A percentile compares a stretch with the other conserved stretches of the same genome.
Conservation (phyloP, 2,888 invertebrate genomes). For the Dicycla oo region DNA sequence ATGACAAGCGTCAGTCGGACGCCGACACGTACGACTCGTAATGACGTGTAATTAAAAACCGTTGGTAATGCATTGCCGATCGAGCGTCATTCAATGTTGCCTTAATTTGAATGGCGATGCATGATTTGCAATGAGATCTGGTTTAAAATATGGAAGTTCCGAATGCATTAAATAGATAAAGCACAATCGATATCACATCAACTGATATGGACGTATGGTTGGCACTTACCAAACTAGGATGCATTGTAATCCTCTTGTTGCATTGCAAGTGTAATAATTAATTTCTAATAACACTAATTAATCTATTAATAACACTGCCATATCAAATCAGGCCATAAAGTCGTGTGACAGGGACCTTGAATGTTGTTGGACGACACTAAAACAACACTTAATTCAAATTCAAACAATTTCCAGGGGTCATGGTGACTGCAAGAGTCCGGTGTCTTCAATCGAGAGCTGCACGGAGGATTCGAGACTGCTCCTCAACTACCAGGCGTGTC, state of each 20-base stretch:
- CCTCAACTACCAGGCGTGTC: constrained; percentile 98
- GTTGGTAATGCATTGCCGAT: constrained; percentile 38
- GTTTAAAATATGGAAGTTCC: not conserved
- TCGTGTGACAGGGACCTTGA: not conserved
- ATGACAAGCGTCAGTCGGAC: constrained; percentile 40
- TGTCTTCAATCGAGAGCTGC: constrained; percentile 98
- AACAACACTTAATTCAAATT: constrained; percentile 5
- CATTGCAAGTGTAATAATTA: too few relatives aligned
- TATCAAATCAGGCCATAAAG: not conserved
- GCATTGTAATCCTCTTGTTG: not conserved
- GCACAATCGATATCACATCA: not conserved
- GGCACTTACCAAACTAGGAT: not conserved
- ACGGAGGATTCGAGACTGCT: constrained; percentile 97
- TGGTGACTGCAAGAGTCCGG: constrained; percentile 96
- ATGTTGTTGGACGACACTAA: not conserved
- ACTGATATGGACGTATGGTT: not conserved
- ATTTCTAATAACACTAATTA: not conserved
- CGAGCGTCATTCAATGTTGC: constrained; percentile 31
- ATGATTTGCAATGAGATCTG: constrained; percentile 26
- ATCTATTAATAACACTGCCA: not conserved
- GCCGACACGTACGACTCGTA: constrained; percentile 9
- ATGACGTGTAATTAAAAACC: constrained; percentile 54
- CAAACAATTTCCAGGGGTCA: constrained; percentile 91
- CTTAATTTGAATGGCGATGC: constrained; percentile 30
- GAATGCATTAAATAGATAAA: constrained; percentile 13